These are phyloP conservation scores for Brevimyrus niger DNA, from an alignment of 2,113 vertebrate species.

Conservation along the genomic window DNA sequence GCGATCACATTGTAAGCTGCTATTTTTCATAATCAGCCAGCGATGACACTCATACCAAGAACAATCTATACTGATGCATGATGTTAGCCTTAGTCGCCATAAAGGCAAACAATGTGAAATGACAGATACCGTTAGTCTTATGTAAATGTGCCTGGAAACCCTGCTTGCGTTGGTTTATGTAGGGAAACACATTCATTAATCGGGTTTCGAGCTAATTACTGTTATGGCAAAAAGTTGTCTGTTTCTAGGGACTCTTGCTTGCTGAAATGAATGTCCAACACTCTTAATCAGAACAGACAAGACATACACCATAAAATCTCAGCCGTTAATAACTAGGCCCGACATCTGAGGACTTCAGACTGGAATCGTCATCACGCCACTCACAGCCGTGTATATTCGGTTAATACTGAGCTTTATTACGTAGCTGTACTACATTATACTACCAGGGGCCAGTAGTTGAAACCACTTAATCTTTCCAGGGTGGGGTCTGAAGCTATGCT, in stretches of 20 bases:
- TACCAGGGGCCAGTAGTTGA: neutral
- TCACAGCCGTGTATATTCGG: neutral
- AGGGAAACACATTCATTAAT: neutral
- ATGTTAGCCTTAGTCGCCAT: neutral
- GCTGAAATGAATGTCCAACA: neutral
- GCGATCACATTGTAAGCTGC: neutral
- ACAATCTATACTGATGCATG: neutral
- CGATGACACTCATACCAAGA: neutral
- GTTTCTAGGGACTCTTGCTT: neutral
- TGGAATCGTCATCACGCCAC: neutral
- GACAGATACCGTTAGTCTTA: neutral
- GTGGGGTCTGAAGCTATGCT: neutral
- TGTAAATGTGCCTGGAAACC: neutral
- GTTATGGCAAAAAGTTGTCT: neutral
- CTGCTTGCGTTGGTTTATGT: neutral
- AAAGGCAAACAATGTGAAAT: neutral
- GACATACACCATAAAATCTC: neutral
- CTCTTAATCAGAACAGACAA: neutral
- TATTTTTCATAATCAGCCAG: conserved; percentile 14
- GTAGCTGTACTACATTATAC: neutral
- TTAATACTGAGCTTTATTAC: neutral
- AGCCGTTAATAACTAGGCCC: neutral
- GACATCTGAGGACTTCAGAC: neutral
- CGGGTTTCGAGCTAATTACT: neutral
- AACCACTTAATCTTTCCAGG: neutral